A percentile compares a stretch with the other conserved stretches of the same genome.
These are phyloP conservation scores for Chrysolina oricalcia DNA, from an alignment of 2,888 invertebrate species.

Conservation along the genomic window DNA sequence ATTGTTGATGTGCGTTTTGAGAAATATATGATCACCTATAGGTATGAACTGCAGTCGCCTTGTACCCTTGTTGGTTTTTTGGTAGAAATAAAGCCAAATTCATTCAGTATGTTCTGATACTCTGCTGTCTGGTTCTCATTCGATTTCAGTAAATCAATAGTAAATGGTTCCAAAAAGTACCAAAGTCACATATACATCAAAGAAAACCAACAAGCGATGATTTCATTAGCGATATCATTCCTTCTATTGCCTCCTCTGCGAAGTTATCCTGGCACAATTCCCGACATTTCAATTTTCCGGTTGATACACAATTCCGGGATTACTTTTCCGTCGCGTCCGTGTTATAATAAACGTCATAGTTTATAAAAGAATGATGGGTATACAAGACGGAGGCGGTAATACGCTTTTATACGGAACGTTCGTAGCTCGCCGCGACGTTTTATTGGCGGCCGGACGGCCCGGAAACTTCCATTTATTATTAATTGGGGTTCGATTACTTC, in stretches of 20 bases:
- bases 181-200: too few species aligned
- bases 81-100: too few species aligned
- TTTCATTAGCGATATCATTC: conserved; percentile 1
- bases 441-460: conserved; percentile 28
- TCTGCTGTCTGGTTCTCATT: too few species aligned
- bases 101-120: too few species aligned
- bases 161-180: too few species aligned
- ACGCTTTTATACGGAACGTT: conserved; percentile 25
- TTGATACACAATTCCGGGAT: conserved; percentile 41
- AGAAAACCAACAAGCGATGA: neutral
- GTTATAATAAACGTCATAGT: conserved; percentile 44
- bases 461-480: conserved; percentile 43
- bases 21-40: too few species aligned
- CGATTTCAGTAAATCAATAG: too few species aligned
- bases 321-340: conserved; percentile 37
- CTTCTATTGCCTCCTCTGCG: neutral
- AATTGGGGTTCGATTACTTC: conserved; percentile 39
- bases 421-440: conserved; percentile 24
- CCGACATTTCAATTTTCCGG: conserved; percentile 39
- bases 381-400: conserved; percentile 14
- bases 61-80: too few species aligned
- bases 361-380: conserved; percentile 34
- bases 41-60: too few species aligned
- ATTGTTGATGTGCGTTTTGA: too few species aligned
- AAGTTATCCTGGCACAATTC: neutral